Evolutionary conservation across 2,797 vertebrate genomes (phyloP), one percentile per base, ranked within the genome.

Genomic region (Austrolebias charrua): DNA sequence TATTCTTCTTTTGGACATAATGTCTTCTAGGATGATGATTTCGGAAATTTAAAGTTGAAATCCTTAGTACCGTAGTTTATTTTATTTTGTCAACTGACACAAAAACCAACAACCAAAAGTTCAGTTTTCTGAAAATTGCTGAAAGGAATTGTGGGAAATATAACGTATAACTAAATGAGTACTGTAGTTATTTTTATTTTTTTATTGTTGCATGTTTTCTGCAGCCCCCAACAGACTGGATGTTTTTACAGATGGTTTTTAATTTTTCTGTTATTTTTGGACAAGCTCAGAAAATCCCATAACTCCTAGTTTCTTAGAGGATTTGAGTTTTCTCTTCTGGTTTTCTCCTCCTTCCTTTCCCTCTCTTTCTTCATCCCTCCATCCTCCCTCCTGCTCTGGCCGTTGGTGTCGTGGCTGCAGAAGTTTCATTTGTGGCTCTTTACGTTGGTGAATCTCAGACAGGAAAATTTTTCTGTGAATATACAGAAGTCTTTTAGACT

Each of bases 251-350:
- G 24, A 0, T 43, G 51, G 78, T 84, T 84, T 70, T 78, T 64
- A 57, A 78, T 51, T 15, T 66, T 72, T 14, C 79, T 62, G 68
- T 76, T 85, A 85, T 85, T 89, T 83, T 86, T 78, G 68, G 76
- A 81, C 19, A 31, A 28, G 50, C 12, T 55, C 54, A 40, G 52
- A 64, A 72, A 77, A 80, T 81, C 79, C 74, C 74, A 76, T 63
- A 78, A 74, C 73, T 73, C 48, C 2, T 75, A 65, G 73, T 71
- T 78, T 56, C 62, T 55, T 40, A 38, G 58, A 81, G 64, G 72
- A 69, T 63, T 53, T 69, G 43, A 55, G 44, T 76, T 82, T 76
- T 78, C 73, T 52, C 20, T 40, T 42, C 68, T 0, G 44, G 45
- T 12, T 57, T 20, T 44, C 28, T 33, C 5, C 47, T 66, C 49